Evolutionary conservation across 2,888 invertebrate genomes (phyloP), one percentile per base, ranked within the genome.

Genomic region (Drosophila affinis): DNA sequence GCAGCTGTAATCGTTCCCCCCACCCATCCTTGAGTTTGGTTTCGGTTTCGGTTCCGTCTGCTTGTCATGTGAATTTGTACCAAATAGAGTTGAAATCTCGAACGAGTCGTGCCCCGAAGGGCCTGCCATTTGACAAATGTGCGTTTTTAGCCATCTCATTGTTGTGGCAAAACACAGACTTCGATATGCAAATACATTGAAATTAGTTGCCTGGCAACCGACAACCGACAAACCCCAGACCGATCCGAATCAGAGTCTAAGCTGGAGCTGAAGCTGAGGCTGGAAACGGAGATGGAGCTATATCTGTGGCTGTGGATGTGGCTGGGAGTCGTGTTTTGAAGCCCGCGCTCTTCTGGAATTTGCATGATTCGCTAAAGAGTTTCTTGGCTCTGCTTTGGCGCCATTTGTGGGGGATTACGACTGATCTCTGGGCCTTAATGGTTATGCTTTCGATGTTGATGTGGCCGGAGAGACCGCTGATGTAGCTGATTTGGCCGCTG

Each of bases 111-210:
- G 61, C 79, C 82, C 74, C 72, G 52, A 62, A 52, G 51, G 55
- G 62, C 57, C 49, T 51, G 48, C 54, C 55, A 61, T 72, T 84
- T 84, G 87, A 84, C 85, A 84, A 84, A 84, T 88, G 87, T 87
- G 87, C 81, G 87, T 75, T 84, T 78, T 73, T 73, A 72, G 79
- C 77, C 74, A 71, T 81, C 84, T 88, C 76, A 87, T 77, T 88
- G 83, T 83, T 86, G 71, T 82, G 79, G 79, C 88, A 80, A 79
- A 79, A 29, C 29, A 85, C 78, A 81, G 87, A 73, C 87, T 77
- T 79, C 72, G 72, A 85, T 87, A 85, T 85, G 84, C 84, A 88
- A 85, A 85, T 85, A 81, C 79, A 82, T 85, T 88, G 75, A 88
- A 88, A 88, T 87, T 77, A 82, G 88, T 86, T 79, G 79, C 62